phyloP scores from a whole-genome alignment of 2,797 vertebrate species.

The Sylvia borin region DNA sequence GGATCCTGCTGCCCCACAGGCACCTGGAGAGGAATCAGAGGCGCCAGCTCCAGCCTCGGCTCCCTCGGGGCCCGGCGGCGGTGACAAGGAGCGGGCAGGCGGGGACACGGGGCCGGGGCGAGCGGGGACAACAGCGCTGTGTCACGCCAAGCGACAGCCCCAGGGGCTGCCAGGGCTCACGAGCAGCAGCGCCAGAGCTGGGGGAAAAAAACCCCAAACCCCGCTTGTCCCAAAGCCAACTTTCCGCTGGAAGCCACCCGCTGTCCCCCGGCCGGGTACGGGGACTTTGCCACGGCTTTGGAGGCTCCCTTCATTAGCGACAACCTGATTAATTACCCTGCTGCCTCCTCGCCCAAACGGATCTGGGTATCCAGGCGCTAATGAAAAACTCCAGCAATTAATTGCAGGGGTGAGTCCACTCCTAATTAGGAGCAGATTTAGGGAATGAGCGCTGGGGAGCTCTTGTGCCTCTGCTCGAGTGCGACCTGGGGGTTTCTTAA shows the following conservation, averaged over 20 bases:
- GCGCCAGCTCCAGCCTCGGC: neutral
- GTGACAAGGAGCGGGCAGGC: neutral
- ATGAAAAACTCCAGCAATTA: neutral
- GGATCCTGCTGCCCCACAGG: neutral
- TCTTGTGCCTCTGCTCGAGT: neutral
- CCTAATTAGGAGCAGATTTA: slow-evolving; percentile 12
- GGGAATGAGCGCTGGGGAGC: neutral
- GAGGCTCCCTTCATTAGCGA: neutral
- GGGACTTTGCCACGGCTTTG: neutral
- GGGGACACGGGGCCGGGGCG: neutral
- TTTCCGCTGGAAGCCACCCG: neutral
- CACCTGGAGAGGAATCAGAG: neutral
- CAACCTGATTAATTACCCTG: neutral
- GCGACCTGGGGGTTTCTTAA: neutral
- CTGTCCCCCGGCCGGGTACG: neutral
- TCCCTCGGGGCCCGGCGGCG: neutral
- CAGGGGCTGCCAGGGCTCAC: neutral
- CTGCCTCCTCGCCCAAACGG: neutral
- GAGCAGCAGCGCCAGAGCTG: neutral
- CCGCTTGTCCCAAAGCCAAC: neutral
- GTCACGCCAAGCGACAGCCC: neutral
- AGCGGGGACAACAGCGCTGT: neutral
- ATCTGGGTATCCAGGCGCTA: neutral
- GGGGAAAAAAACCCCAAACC: neutral
- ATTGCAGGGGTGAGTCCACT: neutral